phyloP scores from a whole-genome alignment of 1,140 invertebrate species.

The Cydia amplana region DNA sequence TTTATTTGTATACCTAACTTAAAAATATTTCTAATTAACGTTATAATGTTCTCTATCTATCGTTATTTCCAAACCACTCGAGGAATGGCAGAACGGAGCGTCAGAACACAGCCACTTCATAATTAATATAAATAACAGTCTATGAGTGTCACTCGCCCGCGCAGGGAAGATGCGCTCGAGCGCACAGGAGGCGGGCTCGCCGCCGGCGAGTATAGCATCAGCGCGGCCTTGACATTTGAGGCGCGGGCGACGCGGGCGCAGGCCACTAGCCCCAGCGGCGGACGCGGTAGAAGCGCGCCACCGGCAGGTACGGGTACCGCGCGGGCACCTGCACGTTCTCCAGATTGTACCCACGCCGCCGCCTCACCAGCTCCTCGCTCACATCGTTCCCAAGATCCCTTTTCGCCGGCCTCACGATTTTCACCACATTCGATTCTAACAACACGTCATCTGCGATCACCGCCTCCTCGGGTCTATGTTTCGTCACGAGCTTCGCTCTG shows the following conservation, averaged over 20 bases:
- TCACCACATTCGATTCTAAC: conserved; percentile 72
- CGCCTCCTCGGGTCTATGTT: conserved; percentile 62
- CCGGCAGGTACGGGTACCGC: conserved; percentile 69
- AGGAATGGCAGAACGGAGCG: conserved; percentile 53
- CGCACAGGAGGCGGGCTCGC: conserved; percentile 38
- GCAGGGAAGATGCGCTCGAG: conserved; percentile 52
- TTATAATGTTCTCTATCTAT: conserved; percentile 49
- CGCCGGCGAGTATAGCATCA: conserved; percentile 48
- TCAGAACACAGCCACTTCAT: conserved; percentile 72
- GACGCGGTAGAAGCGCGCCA: conserved; percentile 64
- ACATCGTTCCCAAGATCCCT: conserved; percentile 46
- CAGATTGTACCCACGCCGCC: conserved; percentile 76
- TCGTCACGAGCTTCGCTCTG: conserved; percentile 65
- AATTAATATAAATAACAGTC: conserved; percentile 54
- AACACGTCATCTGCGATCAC: conserved; percentile 74
- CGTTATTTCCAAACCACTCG: conserved; percentile 48
- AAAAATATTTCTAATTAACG: not conserved
- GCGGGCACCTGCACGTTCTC: conserved; percentile 77
- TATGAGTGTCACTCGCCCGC: conserved; percentile 42
- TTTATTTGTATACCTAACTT: conserved; percentile 6
- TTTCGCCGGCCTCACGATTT: conserved; percentile 60
- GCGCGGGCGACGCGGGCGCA: conserved; percentile 37
- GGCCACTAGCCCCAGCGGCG: conserved; percentile 72
- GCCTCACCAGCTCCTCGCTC: conserved; percentile 56
- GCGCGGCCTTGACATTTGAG: conserved; percentile 73